phyloP scores from a whole-genome alignment of 2,888 invertebrate species.

The Calliopum simillimum region DNA sequence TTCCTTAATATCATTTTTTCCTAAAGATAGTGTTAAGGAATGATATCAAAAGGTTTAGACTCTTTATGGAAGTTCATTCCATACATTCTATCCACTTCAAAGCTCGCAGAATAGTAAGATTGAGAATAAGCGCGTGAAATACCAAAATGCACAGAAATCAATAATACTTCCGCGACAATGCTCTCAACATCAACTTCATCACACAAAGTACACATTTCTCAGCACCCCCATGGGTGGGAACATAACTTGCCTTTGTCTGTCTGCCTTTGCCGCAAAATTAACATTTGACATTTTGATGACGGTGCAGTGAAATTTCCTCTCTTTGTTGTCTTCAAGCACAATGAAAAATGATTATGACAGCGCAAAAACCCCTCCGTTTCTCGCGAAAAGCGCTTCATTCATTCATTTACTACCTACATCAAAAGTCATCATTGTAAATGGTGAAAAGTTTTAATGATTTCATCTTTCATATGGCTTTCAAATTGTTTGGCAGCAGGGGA shows the following conservation, averaged over 20 bases:
- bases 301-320: conserved; percentile 29
- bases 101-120: neutral
- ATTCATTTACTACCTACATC: neutral
- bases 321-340: neutral
- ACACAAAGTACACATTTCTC: no score
- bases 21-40: no score
- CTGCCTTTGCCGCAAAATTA: conserved; percentile 14
- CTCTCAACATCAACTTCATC: no score
- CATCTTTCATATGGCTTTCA: conserved; percentile 62
- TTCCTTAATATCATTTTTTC: no score
- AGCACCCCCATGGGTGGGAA: neutral
- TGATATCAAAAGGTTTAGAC: no score
- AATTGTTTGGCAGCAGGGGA: conserved; percentile 45
- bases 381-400: neutral
- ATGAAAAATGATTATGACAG: conserved; percentile 21
- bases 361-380: neutral
- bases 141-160: neutral
- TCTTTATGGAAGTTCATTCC: no score
- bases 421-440: conserved; percentile 20
- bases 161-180: neutral
- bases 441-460: conserved; percentile 57
- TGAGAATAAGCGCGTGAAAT: no score
- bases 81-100: no score
- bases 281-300: conserved; percentile 39
- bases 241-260: neutral